These are phyloP conservation scores for Brenthis ino DNA, from an alignment of 2,888 invertebrate genomes.

Conservation along the genomic window DNA sequence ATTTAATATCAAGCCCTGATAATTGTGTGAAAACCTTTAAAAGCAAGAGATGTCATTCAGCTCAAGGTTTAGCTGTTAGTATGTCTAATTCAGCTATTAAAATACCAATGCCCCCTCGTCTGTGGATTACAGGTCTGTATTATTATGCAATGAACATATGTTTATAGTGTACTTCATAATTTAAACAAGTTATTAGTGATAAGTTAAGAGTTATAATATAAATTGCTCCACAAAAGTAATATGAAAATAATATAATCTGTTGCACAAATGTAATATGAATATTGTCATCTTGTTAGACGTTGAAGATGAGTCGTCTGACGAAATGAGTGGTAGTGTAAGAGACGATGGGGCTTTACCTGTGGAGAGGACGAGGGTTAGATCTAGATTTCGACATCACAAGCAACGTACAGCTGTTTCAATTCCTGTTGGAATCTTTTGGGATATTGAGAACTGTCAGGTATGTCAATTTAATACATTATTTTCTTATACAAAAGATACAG, in stretches of 20 bases:
- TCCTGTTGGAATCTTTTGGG: slow-evolving; percentile 95
- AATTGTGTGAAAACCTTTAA: slow-evolving; percentile 51
- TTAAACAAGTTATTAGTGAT: not conserved
- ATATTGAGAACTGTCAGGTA: slow-evolving; percentile 94
- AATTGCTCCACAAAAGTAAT: too few relatives aligned
- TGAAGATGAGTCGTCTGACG: slow-evolving; percentile 75
- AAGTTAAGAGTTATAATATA: too few relatives aligned
- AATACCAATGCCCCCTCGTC: slow-evolving; percentile 78
- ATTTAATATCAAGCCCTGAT: slow-evolving; percentile 51
- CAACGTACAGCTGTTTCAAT: slow-evolving; percentile 53
- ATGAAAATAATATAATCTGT: too few relatives aligned
- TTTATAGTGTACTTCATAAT: slow-evolving; percentile 22
- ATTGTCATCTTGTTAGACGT: slow-evolving; percentile 54
- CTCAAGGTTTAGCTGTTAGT: slow-evolving; percentile 67
- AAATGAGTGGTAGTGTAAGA: slow-evolving; percentile 52
- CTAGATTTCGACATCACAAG: slow-evolving; percentile 70
- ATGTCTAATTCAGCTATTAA: slow-evolving; percentile 68
- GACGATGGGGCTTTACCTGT: slow-evolving; percentile 59
- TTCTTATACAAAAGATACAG: not conserved
- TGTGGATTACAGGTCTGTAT: slow-evolving; percentile 74
- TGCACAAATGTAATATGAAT: too few relatives aligned
- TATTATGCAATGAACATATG: slow-evolving; percentile 47
- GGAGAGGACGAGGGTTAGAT: slow-evolving; percentile 66
- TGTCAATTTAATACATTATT: not conserved
- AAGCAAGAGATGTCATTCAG: slow-evolving; percentile 69